Evolutionary conservation across 1,140 invertebrate genomes (phyloP).

Genomic region (Zelostemma sp.): DNA sequence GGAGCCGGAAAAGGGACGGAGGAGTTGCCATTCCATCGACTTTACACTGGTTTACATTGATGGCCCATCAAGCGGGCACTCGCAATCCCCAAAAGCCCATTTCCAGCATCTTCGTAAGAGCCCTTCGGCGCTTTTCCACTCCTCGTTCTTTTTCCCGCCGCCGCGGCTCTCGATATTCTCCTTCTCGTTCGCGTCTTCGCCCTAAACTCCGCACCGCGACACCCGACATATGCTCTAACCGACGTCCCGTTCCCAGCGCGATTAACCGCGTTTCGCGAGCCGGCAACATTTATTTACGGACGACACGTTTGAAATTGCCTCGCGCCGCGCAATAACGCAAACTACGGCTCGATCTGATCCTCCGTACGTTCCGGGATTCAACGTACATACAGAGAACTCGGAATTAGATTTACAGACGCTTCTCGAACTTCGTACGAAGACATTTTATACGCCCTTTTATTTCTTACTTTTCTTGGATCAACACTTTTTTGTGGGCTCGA

Average conservation of each 20-base stretch:
- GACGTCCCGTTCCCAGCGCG: slow-evolving; percentile 10
- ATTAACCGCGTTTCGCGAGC: slow-evolving; percentile 45
- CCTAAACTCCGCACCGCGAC: slow-evolving; percentile 31
- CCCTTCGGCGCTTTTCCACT: slow-evolving; percentile 17
- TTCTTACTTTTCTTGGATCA: too few species aligned
- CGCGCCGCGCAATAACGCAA: slow-evolving; percentile 32
- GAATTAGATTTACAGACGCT: too few species aligned
- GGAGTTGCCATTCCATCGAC: slow-evolving; percentile 36
- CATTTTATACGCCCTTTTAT: too few species aligned
- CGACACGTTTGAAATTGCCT: slow-evolving; percentile 46
- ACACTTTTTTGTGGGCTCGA: too few species aligned
- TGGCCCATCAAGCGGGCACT: slow-evolving; percentile 61
- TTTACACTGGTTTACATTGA: slow-evolving; percentile 66
- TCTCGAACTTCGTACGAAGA: too few species aligned
- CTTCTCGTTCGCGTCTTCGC: too few species aligned
- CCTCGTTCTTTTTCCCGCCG: background rate
- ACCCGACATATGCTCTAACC: slow-evolving; percentile 47
- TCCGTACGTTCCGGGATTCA: too few species aligned
- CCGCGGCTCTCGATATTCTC: too few species aligned
- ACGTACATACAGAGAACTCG: too few species aligned
- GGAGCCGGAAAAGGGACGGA: too few species aligned
- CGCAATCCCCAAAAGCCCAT: slow-evolving; percentile 54
- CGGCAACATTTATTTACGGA: slow-evolving; percentile 39
- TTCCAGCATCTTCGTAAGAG: slow-evolving; percentile 45
- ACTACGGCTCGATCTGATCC: slow-evolving; percentile 27